These are phyloP conservation scores for Peromyscus eremicus DNA, from an alignment of 2,797 vertebrate genomes.

Conservation along the genomic window DNA sequence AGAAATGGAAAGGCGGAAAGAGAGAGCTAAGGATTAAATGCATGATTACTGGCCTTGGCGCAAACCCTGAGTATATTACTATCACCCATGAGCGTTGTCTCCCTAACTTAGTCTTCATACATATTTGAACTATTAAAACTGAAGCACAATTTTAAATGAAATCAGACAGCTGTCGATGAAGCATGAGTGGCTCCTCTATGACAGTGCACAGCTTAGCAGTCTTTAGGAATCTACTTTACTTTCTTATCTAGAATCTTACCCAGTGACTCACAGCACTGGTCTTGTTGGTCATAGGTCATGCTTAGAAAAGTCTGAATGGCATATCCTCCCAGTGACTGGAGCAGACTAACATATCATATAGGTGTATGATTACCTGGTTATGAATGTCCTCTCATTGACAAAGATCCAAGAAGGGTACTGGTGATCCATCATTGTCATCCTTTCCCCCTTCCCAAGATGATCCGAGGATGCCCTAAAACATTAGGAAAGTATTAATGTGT, in stretches of 20 bases:
- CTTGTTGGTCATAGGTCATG: neutral
- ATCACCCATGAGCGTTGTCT: neutral
- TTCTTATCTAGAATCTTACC: neutral
- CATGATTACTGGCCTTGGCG: neutral
- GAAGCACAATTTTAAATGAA: neutral
- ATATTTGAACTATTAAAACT: neutral
- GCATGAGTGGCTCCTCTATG: neutral
- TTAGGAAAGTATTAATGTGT: slow-evolving; percentile 47
- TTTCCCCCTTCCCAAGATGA: slow-evolving; percentile 76
- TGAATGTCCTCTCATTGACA: slow-evolving; percentile 84
- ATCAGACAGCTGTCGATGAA: neutral
- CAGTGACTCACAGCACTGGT: neutral
- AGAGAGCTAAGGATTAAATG: neutral
- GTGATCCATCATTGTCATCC: slow-evolving; percentile 81
- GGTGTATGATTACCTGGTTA: slow-evolving; percentile 86
- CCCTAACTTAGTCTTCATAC: neutral
- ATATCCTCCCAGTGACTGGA: neutral
- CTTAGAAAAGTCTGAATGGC: neutral
- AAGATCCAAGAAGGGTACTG: slow-evolving; percentile 80
- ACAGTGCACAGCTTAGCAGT: neutral
- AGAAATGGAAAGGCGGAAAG: neutral
- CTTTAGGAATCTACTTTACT: neutral
- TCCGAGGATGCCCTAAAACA: slow-evolving; percentile 72
- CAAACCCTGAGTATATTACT: neutral
- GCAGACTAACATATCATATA: neutral